Evolutionary conservation across 2,797 vertebrate species (phyloP).

Genomic region (Synaphobranchus kaupii): DNA sequence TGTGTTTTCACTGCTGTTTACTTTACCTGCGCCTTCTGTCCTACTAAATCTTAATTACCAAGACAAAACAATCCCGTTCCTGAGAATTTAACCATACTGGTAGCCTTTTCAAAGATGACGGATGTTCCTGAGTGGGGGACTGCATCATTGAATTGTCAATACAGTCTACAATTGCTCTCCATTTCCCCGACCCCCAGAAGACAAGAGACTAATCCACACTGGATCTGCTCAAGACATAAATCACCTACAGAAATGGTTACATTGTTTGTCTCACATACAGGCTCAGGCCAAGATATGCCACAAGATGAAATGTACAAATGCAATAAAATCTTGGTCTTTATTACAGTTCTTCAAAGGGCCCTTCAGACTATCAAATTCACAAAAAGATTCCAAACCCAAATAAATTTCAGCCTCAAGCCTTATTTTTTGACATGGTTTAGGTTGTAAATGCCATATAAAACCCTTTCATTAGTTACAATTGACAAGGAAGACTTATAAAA

Average conservation of each 20-base stretch:
- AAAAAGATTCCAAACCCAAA: not conserved
- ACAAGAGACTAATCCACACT: constrained; percentile 36
- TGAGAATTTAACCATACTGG: constrained; percentile 14
- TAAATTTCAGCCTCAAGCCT: not conserved
- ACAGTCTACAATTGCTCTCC: constrained; percentile 38
- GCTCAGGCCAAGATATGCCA: constrained; percentile 34
- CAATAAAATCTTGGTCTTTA: not conserved
- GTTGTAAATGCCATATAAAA: not conserved
- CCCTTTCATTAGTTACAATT: not conserved
- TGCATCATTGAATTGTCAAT: constrained; percentile 45
- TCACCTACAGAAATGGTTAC: constrained; percentile 31
- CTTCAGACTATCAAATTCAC: not conserved
- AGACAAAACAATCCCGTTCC: not conserved
- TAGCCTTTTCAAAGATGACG: constrained; percentile 45
- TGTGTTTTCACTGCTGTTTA: not conserved
- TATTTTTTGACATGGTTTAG: not conserved
- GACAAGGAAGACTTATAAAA: not conserved
- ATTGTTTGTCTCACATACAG: constrained; percentile 31
- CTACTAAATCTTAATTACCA: not conserved
- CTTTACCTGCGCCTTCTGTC: not conserved
- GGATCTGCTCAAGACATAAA: constrained; percentile 28
- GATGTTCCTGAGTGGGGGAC: constrained; percentile 40
- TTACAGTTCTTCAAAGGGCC: not conserved
- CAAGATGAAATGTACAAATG: not conserved
- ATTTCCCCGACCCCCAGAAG: constrained; percentile 35